phyloP scores from a whole-genome alignment of 30 jellyfish, hydroid and myxozoan species.

The Haliclystus octoradiatus region DNA sequence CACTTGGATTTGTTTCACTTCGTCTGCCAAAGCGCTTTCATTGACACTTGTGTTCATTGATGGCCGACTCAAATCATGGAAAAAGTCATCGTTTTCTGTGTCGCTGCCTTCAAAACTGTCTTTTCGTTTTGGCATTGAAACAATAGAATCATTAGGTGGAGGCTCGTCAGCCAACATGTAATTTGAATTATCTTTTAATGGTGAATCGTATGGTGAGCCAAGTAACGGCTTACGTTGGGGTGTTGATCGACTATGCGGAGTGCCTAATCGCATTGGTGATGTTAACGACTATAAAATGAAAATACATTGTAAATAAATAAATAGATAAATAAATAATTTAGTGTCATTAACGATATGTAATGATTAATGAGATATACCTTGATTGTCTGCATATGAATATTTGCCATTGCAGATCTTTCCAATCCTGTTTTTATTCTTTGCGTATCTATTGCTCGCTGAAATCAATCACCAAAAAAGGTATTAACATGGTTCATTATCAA shows the following conservation, averaged over 20 bases:
- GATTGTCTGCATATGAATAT: constrained; percentile 93
- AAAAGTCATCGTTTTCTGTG: constrained; percentile 64
- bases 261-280: constrained; percentile 75
- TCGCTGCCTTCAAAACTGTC: constrained; percentile 74
- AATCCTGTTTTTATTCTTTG: constrained; percentile 80
- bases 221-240: constrained; percentile 24
- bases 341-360: neutral
- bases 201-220: neutral
- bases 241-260: constrained; percentile 63
- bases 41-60: constrained; percentile 62
- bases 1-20: constrained; percentile 81
- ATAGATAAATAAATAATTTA: no score
- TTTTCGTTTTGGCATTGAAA: neutral
- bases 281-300: constrained; percentile 52
- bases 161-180: constrained; percentile 15
- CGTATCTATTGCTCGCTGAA: constrained; percentile 85
- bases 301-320: neutral
- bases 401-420: constrained; percentile 88
- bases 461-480: neutral
- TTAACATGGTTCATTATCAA: no score
- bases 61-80: constrained; percentile 46
- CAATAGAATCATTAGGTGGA: constrained; percentile 8
- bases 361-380: constrained; percentile 41
- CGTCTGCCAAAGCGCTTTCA: constrained; percentile 68
- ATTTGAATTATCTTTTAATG: neutral